Evolutionary conservation across 2,888 invertebrate genomes (phyloP), one percentile per base, ranked within the genome.

Genomic region (Pimpla rufipes): DNA sequence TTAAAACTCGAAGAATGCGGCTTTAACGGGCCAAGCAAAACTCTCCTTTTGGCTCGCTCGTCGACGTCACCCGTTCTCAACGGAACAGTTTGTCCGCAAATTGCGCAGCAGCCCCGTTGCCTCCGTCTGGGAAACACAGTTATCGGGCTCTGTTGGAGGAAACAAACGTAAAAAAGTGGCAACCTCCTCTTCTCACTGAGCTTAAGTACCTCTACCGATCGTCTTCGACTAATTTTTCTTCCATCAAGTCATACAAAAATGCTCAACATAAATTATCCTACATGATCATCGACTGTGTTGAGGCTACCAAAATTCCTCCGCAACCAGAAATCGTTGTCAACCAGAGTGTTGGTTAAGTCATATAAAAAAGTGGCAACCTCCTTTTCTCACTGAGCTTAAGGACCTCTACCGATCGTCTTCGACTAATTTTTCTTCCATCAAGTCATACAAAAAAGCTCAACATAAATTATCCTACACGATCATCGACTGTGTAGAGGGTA

Each of bases 1-100:
- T 79, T 67, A 62, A 79, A 75, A 73, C 45, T 52, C 40, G 67
- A 71, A 59, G 79, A 79, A 82, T 84, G 71, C 62, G 47, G 55
- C 67, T 79, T 71, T 45, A 79, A 73, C 59, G 59, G 50, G 35
- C 52, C 40, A 50, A 74, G n/a, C 29, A 16, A 59, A 77, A 68
- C 18, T 50, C 18, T 50, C 29, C 55, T 47, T 29, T 73, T 23
- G 42, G 11, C n/a, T 68, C 16, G n/a, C 21, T 57, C 50, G 45
- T 66, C 40, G 45, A 23, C 40, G 76, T 55, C 62, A 45, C 55
- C 10, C 29, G 37, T 67, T 66, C 52, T 55, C n/a, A 4, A 73
- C 35, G 47, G 70, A 66, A 42, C 59, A 45, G 55, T 13, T 35
- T 45, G 74, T 79, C 67, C 64, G 52, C 42, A 55, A 35, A 37